These are phyloP conservation scores for Helicolenus hilgendorfi DNA, from an alignment of 2,797 vertebrate genomes.

Conservation along the genomic window DNA sequence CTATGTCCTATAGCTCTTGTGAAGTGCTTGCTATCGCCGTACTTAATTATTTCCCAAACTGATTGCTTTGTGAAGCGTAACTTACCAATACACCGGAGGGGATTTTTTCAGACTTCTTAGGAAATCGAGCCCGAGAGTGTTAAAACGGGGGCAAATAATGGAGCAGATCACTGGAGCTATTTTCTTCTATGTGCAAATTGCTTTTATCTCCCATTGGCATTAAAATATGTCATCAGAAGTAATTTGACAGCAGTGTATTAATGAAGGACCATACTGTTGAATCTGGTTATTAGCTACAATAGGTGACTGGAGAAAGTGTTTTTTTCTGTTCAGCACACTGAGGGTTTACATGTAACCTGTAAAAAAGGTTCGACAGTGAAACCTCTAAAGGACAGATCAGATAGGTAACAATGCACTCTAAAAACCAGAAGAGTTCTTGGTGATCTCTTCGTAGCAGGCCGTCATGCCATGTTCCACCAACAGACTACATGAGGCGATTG, in stretches of 20 bases:
- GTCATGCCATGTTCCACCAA: too few species aligned
- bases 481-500: background rate
- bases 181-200: slow-evolving; percentile 35
- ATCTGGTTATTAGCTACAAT: background rate
- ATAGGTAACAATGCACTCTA: background rate
- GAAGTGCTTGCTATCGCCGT: background rate
- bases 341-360: background rate
- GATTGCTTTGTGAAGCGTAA: slow-evolving; percentile 35
- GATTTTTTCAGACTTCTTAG: slow-evolving; percentile 24
- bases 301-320: background rate
- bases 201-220: slow-evolving; percentile 23
- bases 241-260: slow-evolving; percentile 29
- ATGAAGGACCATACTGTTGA: slow-evolving; percentile 7
- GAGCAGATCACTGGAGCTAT: slow-evolving; percentile 28
- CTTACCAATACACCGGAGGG: slow-evolving; percentile 22
- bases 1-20: background rate
- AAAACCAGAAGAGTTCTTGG: background rate
- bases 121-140: slow-evolving; percentile 25
- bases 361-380: background rate
- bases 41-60: slow-evolving; percentile 30
- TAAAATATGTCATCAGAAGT: slow-evolving; percentile 25
- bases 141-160: slow-evolving; percentile 44
- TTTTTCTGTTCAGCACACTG: background rate
- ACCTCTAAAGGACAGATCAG: background rate
- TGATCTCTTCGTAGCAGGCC: background rate